phyloP scores from a whole-genome alignment of 2,888 invertebrate species.

The Apodemia mormo region DNA sequence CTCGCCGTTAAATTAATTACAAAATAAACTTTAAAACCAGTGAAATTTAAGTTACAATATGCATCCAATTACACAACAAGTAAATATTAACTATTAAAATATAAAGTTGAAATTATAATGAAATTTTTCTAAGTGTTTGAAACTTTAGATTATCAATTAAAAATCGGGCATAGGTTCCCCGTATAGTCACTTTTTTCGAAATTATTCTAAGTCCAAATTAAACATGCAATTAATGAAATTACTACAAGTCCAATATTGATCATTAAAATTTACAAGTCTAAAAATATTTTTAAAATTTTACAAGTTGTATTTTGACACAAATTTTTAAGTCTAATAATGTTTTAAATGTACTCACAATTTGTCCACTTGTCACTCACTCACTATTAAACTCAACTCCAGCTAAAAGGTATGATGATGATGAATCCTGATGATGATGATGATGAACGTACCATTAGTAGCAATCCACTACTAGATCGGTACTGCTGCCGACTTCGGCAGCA shows the following conservation, averaged over 20 bases:
- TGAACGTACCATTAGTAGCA: neutral
- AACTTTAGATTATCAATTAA: neutral
- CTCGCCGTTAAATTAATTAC: too few species aligned
- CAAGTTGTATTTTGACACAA: neutral
- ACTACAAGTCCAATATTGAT: too few species aligned
- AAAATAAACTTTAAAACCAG: too few species aligned
- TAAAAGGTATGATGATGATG: neutral
- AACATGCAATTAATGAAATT: neutral
- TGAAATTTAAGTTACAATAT: too few species aligned
- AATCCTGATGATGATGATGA: neutral
- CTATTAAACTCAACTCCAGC: neutral
- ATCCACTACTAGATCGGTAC: neutral
- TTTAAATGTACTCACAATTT: neutral
- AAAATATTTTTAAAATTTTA: neutral
- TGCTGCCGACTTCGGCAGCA: neutral
- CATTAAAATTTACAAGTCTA: too few species aligned
- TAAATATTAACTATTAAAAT: too few species aligned
- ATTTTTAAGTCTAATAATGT: too few species aligned
- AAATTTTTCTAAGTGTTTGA: neutral
- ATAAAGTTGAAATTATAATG: too few species aligned
- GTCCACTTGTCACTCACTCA: conserved; percentile 1
- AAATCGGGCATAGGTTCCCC: conserved; percentile 2
- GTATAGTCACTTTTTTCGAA: neutral
- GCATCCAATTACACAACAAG: too few species aligned
- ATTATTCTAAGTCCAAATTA: neutral